Evolutionary conservation across 2,113 vertebrate species (phyloP).

Genomic region (Excalfactoria chinensis): DNA sequence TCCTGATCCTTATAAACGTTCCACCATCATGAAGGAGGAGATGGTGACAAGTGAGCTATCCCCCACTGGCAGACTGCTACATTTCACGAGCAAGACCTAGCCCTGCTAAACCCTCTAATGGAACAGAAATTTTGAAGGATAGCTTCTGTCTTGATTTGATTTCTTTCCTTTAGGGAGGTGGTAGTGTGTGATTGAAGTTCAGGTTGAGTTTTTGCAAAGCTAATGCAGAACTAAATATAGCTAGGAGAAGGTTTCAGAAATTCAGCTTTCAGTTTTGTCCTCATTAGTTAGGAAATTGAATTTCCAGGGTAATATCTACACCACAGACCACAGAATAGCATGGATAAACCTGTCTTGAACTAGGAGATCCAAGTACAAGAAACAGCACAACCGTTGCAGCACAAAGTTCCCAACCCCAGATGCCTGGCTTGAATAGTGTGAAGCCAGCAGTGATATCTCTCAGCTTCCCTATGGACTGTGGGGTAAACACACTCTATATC

Average conservation of each 20-base stretch:
- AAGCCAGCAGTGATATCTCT: neutral
- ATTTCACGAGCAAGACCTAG: neutral
- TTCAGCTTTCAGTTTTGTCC: neutral
- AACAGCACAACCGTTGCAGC: neutral
- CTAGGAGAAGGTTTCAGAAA: neutral
- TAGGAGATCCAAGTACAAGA: neutral
- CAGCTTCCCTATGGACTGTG: neutral
- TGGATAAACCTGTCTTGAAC: neutral
- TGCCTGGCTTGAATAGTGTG: neutral
- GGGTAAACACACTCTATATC: neutral
- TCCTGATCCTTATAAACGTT: neutral
- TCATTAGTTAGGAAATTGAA: neutral
- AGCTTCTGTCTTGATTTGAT: neutral
- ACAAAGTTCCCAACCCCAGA: rapidly evolving
- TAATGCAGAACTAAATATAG: neutral
- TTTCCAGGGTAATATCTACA: neutral
- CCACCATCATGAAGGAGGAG: neutral
- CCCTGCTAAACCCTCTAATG: neutral
- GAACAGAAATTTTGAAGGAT: neutral
- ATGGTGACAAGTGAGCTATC: neutral
- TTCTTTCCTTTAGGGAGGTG: neutral
- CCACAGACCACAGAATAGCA: neutral
- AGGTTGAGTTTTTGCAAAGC: neutral
- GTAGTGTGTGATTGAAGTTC: neutral
- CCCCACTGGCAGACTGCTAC: neutral